phyloP scores from a whole-genome alignment of 2,888 invertebrate genomes.

The Eucera pruinosa region DNA sequence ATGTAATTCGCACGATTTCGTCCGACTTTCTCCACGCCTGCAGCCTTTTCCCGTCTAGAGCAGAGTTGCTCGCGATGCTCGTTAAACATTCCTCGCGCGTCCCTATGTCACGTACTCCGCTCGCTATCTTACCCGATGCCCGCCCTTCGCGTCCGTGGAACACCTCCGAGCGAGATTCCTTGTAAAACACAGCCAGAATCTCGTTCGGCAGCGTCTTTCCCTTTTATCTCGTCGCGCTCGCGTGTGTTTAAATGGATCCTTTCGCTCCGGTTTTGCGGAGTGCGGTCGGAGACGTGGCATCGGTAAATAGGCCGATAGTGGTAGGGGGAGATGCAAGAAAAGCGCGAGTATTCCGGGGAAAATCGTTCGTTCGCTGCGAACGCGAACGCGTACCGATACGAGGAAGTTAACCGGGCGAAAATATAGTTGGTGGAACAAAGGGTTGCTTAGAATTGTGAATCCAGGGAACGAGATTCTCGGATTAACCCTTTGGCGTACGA shows the following conservation, averaged over 20 bases:
- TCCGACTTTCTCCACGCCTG: background rate
- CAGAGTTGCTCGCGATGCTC: slow-evolving; percentile 18
- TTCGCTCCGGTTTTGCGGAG: slow-evolving; percentile 13
- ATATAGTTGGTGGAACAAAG: too few species aligned
- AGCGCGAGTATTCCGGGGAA: background rate
- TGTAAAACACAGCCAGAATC: slow-evolving; percentile 20
- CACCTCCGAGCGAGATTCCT: slow-evolving; percentile 38
- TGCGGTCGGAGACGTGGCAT: slow-evolving; percentile 3
- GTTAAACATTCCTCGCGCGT: slow-evolving; percentile 52
- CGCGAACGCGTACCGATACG: too few species aligned
- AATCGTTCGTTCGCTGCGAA: background rate
- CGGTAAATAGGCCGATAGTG: slow-evolving; percentile 14
- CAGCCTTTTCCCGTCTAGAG: background rate
- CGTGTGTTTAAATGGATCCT: slow-evolving; percentile 22
- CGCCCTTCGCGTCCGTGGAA: slow-evolving; percentile 10
- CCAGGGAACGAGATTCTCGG: too few species aligned
- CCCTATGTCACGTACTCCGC: slow-evolving; percentile 28
- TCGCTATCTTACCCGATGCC: slow-evolving; percentile 17
- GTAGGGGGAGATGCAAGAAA: too few species aligned
- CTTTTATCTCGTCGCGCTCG: slow-evolving; percentile 8
- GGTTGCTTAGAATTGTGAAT: too few species aligned
- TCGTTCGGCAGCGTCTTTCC: slow-evolving; percentile 19
- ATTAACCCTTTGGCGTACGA: too few species aligned
- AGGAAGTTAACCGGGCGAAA: too few species aligned
- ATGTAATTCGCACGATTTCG: slow-evolving; percentile 50